Conservation (phyloP, 2,113 vertebrate genomes). For the Turdus rufiventris region DNA sequence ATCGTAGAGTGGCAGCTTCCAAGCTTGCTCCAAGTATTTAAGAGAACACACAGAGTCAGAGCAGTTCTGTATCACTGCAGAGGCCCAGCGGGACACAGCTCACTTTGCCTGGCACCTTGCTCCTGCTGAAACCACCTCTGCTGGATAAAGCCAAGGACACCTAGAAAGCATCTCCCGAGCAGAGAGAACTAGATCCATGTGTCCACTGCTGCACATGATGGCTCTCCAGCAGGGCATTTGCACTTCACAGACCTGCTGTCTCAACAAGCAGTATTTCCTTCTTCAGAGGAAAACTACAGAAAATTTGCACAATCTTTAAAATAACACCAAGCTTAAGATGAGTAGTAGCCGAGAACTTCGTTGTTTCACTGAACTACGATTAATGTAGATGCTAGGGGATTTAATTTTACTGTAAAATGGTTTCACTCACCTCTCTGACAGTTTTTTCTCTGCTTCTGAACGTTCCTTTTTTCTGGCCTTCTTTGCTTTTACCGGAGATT, state of each 20-base stretch:
- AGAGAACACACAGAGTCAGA: fast-evolving
- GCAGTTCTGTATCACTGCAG: neutral
- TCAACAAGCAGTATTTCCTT: neutral
- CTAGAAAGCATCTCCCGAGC: fast-evolving
- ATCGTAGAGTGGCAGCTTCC: fast-evolving
- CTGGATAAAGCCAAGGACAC: neutral
- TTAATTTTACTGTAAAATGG: neutral
- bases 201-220: fast-evolving
- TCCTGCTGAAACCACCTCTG: neutral
- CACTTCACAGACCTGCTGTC: fast-evolving
- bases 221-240: no score
- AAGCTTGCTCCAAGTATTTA: fast-evolving
- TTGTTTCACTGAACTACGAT: fast-evolving
- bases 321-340: fast-evolving
- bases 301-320: neutral
- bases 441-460: constrained; percentile 60
- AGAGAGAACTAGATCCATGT: neutral
- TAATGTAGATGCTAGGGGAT: fast-evolving
- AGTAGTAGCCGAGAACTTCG: fast-evolving
- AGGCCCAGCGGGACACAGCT: fast-evolving
- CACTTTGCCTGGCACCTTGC: neutral
- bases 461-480: constrained; percentile 54
- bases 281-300: neutral
- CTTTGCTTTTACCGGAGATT: constrained; percentile 8
- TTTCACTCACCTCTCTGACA: constrained; percentile 70